Base-by-base conservation (phyloP, 1,140 invertebrate genomes). In the Trichogramma pretiosum region DNA sequence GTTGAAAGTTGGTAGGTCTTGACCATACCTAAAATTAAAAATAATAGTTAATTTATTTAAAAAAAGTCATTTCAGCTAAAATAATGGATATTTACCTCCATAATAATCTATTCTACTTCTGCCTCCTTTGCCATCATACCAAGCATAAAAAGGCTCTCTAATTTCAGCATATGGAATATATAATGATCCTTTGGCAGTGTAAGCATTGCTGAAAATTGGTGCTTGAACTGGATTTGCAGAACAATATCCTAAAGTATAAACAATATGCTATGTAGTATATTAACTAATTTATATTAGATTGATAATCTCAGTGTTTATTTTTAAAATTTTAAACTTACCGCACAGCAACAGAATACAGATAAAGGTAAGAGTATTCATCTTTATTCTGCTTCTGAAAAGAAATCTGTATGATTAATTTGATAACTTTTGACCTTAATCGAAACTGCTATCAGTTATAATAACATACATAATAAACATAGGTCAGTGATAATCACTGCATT, bases 131-230 rank as follows among this genome's bases (percentile, higher is more conserved):
- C 68, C 74, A 73, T 96, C 89, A 55, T 74, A 93, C 81, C 86
- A 96, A 14, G 88, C 89, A 60, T 80, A 83, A 64, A 97, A 93
- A 4, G 92, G 90, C 65, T 90, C 87, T 11, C 73, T 70, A 34
- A 97, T 83, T 73, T 96, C 93, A 10, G 93, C 92, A 77, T 95
- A 98, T 0, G 93, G 93, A 51, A 97, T 87, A 54, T 77, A 81
- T 28, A 91, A 65, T 8, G 82, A 74, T 32, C 87, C 89, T 62
- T 81, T 83, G 0, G 83, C 80, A 7, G 79, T 78, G 59, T 90
- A 89, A 7, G 77, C 77, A 9, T 72, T 60, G 56, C 75, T 84
- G 76, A 85, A 89, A 64, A 69, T 61, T 22, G 84, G 84, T 13
- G 78, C 35, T 46, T 40, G 57, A 17, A 54, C 32, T 45, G 30